phyloP scores from a whole-genome alignment of 30 jellyfish, hydroid and myxozoan genomes.

The Turritopsis dohrnii region DNA sequence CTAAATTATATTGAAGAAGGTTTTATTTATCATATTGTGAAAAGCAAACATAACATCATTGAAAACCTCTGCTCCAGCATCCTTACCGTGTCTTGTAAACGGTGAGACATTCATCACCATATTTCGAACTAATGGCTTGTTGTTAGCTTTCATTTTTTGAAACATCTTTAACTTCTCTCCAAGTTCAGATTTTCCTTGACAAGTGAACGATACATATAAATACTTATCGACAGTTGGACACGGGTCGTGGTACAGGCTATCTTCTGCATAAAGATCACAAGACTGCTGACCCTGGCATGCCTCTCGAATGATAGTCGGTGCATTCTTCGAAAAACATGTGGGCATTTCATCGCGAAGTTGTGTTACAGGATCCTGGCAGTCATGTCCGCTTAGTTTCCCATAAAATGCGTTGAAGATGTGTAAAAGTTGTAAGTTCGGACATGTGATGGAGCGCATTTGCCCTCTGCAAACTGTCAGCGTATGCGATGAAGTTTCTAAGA shows the following conservation, averaged over 20 bases:
- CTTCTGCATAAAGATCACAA: conserved; percentile 94
- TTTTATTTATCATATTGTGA: no score
- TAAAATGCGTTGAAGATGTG: conserved; percentile 92
- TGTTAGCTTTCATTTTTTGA: background rate
- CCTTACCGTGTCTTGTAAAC: background rate
- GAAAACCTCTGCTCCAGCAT: no score
- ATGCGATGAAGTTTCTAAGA: conserved; percentile 16
- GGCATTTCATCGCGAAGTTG: conserved; percentile 81
- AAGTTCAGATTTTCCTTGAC: conserved; percentile 80
- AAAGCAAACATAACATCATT: no score
- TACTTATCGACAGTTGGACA: conserved; percentile 88
- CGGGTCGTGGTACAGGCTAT: conserved; percentile 76
- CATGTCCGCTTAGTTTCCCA: conserved; percentile 98
- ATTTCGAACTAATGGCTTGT: background rate
- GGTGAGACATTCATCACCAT: background rate
- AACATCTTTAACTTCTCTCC: conserved; percentile 56
- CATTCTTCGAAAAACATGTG: conserved; percentile 81
- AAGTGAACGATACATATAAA: conserved; percentile 82
- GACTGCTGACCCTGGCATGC: conserved; percentile 98
- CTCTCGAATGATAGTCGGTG: conserved; percentile 64
- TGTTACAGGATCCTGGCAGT: conserved; percentile 81
- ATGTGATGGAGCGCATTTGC: conserved; percentile 69
- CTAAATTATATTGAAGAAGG: no score
- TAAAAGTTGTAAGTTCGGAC: conserved; percentile 68
- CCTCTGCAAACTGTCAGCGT: conserved; percentile 83